A percentile compares a stretch with the other conserved stretches of the same genome.
These are phyloP conservation scores for Babyrousa celebensis DNA, from an alignment of 2,797 vertebrate species.

Conservation along the genomic window DNA sequence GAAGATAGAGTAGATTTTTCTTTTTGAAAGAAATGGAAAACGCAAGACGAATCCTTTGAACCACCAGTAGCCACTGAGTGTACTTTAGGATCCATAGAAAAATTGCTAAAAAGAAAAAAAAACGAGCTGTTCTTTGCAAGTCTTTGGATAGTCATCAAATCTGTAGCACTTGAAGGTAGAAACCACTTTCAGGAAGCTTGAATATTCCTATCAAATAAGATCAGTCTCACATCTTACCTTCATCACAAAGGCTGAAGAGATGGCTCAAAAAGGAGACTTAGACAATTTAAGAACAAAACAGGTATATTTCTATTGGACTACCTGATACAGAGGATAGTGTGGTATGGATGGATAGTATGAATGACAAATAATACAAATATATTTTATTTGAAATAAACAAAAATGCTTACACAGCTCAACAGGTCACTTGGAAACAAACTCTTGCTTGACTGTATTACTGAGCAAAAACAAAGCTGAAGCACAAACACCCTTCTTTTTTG, in stretches of 20 bases:
- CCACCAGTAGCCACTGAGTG: not conserved
- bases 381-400: constrained; percentile 88
- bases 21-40: constrained; percentile 63
- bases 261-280: constrained; percentile 80
- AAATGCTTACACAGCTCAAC: constrained; percentile 83
- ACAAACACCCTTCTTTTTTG: constrained; percentile 64
- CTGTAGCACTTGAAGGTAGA: constrained; percentile 19
- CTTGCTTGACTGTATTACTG: constrained; percentile 72
- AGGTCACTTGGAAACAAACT: constrained; percentile 80
- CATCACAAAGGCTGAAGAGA: constrained; percentile 41
- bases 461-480: constrained; percentile 81
- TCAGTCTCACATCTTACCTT: constrained; percentile 60
- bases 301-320: constrained; percentile 86
- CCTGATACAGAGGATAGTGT: constrained; percentile 83
- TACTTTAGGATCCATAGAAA: not conserved
- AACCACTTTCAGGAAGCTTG: constrained; percentile 55
- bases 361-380: constrained; percentile 90
- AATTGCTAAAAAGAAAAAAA: not conserved
- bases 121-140: not conserved
- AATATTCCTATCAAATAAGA: constrained; percentile 69
- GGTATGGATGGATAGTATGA: constrained; percentile 80
- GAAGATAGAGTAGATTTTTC: constrained; percentile 33
- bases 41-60: constrained; percentile 53
- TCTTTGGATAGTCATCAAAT: constrained; percentile 47
- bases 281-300: constrained; percentile 85